phyloP scores from a whole-genome alignment of 2,888 invertebrate species.

The Fabriciana adippe region DNA sequence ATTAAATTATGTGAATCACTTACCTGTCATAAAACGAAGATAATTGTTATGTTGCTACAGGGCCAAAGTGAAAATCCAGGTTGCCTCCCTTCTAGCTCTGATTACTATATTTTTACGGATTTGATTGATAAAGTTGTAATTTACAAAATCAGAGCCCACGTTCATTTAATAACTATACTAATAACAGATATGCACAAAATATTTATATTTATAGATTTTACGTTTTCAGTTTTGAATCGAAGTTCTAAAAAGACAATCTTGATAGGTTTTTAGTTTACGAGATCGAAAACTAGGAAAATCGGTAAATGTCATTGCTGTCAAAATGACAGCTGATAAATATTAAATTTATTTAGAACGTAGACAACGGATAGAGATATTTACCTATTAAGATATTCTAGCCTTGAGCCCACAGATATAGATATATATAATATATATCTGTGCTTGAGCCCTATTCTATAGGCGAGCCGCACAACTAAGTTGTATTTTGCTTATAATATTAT shows the following conservation, averaged over 20 bases:
- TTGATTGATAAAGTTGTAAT: slow-evolving; percentile 30
- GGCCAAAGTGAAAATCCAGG: slow-evolving; percentile 30
- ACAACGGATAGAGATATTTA: too few relatives aligned
- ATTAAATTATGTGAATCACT: slow-evolving; percentile 43
- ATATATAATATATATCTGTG: too few relatives aligned
- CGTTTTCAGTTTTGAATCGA: not conserved
- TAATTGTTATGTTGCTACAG: slow-evolving; percentile 33
- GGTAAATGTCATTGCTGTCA: slow-evolving; percentile 29
- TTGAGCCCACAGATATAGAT: too few relatives aligned
- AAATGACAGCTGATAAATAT: slow-evolving; percentile 11
- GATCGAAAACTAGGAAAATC: slow-evolving; percentile 27
- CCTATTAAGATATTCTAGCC: too few relatives aligned
- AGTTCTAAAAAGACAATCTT: slow-evolving; percentile 10
- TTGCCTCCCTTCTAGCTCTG: slow-evolving; percentile 18
- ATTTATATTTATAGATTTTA: not conserved
- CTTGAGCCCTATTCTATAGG: too few relatives aligned
- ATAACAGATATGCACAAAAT: slow-evolving; percentile 12
- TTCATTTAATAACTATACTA: slow-evolving; percentile 15
- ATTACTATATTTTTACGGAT: slow-evolving; percentile 14
- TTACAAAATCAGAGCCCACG: slow-evolving; percentile 23
- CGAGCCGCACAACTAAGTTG: too few relatives aligned
- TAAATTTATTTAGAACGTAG: not conserved
- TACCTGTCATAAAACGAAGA: slow-evolving; percentile 59
- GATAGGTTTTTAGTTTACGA: not conserved
- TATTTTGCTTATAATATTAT: too few relatives aligned